Conservation (phyloP, 92 coral and sea anemone species). For the Blastomussa wellsi region DNA sequence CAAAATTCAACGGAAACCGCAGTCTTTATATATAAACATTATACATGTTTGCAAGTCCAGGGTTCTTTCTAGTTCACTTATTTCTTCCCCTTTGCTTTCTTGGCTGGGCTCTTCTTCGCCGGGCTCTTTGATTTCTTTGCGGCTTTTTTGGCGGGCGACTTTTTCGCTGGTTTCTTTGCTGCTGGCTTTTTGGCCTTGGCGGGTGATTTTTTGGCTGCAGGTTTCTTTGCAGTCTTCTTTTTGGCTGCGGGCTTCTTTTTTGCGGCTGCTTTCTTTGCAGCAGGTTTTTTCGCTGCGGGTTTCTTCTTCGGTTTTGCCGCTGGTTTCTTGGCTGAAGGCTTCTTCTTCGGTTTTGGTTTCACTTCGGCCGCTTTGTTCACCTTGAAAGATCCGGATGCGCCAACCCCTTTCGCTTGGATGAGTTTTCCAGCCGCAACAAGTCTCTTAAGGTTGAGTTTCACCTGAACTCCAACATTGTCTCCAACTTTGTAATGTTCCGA, state of each 20-base stretch:
- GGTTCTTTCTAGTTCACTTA: not conserved
- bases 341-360: slow-evolving; percentile 46
- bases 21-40: slow-evolving; percentile 22
- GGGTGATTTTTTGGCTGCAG: slow-evolving; percentile 48
- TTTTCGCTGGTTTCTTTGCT: slow-evolving; percentile 62
- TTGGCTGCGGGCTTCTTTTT: slow-evolving; percentile 55
- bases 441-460: slow-evolving; percentile 68
- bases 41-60: slow-evolving; percentile 9
- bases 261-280: slow-evolving; percentile 48
- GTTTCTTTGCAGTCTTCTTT: slow-evolving; percentile 58
- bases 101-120: slow-evolving; percentile 46
- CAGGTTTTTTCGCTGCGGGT: slow-evolving; percentile 44
- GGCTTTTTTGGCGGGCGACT: slow-evolving; percentile 44
- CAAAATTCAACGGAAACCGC: not conserved
- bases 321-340: slow-evolving; percentile 50
- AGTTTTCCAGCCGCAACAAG: slow-evolving; percentile 53
- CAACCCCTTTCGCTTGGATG: slow-evolving; percentile 77
- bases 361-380: slow-evolving; percentile 43
- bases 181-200: slow-evolving; percentile 59
- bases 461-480: slow-evolving; percentile 56
- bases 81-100: slow-evolving; percentile 33
- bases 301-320: slow-evolving; percentile 60
- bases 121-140: slow-evolving; percentile 55
- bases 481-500: slow-evolving; percentile 75
- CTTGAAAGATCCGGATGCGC: slow-evolving; percentile 97